Evolutionary conservation across 92 coral and sea anemone genomes (phyloP).

Genomic region (Porites cylindrica): DNA sequence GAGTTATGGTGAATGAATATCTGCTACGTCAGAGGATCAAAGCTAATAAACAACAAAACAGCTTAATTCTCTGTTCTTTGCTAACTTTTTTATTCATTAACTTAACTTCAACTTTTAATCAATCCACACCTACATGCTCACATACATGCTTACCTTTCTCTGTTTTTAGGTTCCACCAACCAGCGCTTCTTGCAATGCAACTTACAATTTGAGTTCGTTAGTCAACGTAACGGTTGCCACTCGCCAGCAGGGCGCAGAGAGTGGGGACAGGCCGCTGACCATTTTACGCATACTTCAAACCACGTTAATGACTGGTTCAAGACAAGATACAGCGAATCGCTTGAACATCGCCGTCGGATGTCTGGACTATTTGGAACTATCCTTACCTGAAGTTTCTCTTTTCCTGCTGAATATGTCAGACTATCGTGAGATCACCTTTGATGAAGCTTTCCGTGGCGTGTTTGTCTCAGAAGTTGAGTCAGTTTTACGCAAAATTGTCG

Average conservation of each 20-base stretch:
- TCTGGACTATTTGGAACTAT: slow-evolving; percentile 27
- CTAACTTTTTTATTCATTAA: too few relatives aligned
- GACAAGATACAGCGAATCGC: slow-evolving; percentile 1
- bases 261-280: slow-evolving; percentile 3
- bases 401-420: slow-evolving; percentile 33
- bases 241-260: not conserved
- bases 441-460: slow-evolving; percentile 15
- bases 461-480: slow-evolving; percentile 1
- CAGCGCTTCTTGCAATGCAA: not conserved
- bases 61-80: too few relatives aligned
- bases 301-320: not conserved
- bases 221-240: slow-evolving; percentile 13
- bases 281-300: slow-evolving; percentile 9
- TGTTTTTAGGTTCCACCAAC: too few relatives aligned
- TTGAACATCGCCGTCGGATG: not conserved
- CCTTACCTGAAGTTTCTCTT: slow-evolving; percentile 30
- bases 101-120: too few relatives aligned
- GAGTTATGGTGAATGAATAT: too few relatives aligned
- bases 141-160: too few relatives aligned
- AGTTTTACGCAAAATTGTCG: not conserved
- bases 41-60: too few relatives aligned
- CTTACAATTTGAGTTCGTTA: slow-evolving; percentile 6
- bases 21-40: too few relatives aligned
- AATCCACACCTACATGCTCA: too few relatives aligned
- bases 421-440: slow-evolving; percentile 11